A percentile compares a stretch with the other conserved stretches of the same genome.
Evolutionary conservation across 1,140 invertebrate genomes (phyloP).

Genomic region (Drosophila lacteicornis): DNA sequence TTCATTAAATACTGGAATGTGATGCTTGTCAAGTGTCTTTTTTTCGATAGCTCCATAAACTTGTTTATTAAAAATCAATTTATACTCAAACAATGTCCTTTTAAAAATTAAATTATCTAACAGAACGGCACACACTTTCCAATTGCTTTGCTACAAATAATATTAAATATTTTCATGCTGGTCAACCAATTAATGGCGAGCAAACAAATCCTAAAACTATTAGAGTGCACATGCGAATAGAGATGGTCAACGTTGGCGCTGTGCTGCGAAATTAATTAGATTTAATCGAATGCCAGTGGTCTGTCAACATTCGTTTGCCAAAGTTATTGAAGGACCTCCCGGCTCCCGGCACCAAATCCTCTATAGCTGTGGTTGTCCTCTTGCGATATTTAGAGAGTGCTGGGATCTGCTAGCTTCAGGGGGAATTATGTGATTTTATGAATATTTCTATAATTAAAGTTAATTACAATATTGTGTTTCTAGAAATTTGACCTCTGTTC

Average conservation of each 20-base stretch:
- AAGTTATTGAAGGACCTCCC: conserved; percentile 48
- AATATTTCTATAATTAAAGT: background rate
- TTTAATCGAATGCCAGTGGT: conserved; percentile 70
- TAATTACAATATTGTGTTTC: background rate
- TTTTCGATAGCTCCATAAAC: background rate
- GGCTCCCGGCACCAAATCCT: conserved; percentile 10
- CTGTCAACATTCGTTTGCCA: conserved; percentile 68
- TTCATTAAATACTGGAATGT: too few relatives aligned
- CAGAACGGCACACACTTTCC: conserved; percentile 4
- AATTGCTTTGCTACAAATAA: conserved; percentile 37
- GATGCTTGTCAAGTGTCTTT: too few relatives aligned
- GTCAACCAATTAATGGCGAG: conserved; percentile 36
- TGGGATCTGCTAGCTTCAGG: background rate
- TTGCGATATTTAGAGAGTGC: background rate
- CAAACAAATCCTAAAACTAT: conserved; percentile 41
- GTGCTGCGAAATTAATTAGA: conserved; percentile 70
- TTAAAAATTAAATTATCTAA: conserved; percentile 4
- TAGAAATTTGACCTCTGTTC: too few relatives aligned
- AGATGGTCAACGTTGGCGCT: background rate
- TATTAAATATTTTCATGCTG: conserved; percentile 45
- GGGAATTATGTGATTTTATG: background rate
- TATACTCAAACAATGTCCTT: background rate
- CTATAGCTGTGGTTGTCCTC: background rate
- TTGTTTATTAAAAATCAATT: background rate
- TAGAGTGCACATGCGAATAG: conserved; percentile 19